These are phyloP conservation scores for Nibea albiflora DNA, from an alignment of 2,113 vertebrate genomes.

Conservation along the genomic window DNA sequence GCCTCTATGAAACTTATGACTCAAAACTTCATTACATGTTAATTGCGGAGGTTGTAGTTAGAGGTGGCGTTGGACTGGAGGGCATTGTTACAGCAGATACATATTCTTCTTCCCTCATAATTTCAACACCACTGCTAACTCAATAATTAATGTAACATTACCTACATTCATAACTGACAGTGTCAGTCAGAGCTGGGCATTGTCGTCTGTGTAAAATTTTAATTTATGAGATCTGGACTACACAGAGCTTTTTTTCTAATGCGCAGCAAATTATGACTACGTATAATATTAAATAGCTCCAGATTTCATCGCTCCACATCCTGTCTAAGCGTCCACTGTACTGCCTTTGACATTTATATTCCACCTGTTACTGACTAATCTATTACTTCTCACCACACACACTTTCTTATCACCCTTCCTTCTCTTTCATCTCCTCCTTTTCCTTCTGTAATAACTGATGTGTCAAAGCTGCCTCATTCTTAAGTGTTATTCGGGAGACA, in stretches of 20 bases:
- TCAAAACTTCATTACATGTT: neutral
- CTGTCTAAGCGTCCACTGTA: slow-evolving; percentile 1
- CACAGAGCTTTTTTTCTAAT: neutral
- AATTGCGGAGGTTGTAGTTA: neutral
- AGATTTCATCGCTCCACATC: neutral
- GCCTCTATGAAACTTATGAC: too few relatives aligned
- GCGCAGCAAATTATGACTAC: neutral
- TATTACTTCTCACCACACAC: slow-evolving; percentile 11
- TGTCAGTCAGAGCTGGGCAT: neutral
- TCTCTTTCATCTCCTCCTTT: neutral
- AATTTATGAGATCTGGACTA: neutral
- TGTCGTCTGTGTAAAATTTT: neutral
- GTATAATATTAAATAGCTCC: neutral
- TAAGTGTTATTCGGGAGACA: neutral
- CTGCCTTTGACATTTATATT: slow-evolving; percentile 1
- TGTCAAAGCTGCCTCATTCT: neutral
- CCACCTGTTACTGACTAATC: slow-evolving; percentile 19
- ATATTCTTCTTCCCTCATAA: neutral
- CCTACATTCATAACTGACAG: neutral
- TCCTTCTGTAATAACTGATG: slow-evolving; percentile 3
- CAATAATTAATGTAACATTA: neutral
- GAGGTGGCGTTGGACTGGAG: neutral
- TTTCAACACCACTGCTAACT: neutral
- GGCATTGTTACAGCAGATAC: neutral
- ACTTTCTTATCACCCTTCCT: neutral